Evolutionary conservation across 2,797 vertebrate species (phyloP).

Genomic region (Picus viridis): DNA sequence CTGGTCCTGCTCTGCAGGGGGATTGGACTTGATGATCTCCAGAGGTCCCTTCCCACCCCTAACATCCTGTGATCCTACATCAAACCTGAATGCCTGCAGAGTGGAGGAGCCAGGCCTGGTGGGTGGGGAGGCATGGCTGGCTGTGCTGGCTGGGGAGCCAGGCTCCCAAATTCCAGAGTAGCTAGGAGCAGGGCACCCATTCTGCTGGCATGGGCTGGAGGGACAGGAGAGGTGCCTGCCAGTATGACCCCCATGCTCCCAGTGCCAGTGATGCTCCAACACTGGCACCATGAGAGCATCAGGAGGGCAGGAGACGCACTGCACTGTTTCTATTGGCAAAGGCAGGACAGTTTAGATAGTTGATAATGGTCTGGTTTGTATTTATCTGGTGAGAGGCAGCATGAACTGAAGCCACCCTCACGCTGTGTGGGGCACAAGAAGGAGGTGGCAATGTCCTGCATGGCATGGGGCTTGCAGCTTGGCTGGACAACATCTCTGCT

Average conservation of each 20-base stretch:
- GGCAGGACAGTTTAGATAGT: not conserved
- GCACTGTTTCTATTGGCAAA: not conserved
- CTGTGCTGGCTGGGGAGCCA: not conserved
- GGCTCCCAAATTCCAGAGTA: not conserved
- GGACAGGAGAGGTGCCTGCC: not conserved
- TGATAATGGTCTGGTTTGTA: not conserved
- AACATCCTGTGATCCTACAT: no score
- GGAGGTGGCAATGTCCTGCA: rapidly evolving
- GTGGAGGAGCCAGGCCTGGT: rapidly evolving
- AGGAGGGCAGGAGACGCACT: not conserved
- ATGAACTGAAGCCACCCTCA: not conserved
- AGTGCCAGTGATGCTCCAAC: not conserved
- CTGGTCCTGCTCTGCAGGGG: no score
- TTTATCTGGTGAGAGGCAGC: not conserved
- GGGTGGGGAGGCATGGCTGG: rapidly evolving
- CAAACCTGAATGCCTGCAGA: not conserved
- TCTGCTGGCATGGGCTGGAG: not conserved
- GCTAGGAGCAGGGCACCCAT: not conserved
- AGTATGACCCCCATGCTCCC: not conserved
- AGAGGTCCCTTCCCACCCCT: no score
- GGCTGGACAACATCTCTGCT: not conserved
- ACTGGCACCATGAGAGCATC: not conserved
- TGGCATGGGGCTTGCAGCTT: not conserved
- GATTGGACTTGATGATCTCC: no score
- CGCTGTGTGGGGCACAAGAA: not conserved